Conservation (phyloP, 2,888 invertebrate genomes). For the Ornithoptera priamus region DNA sequence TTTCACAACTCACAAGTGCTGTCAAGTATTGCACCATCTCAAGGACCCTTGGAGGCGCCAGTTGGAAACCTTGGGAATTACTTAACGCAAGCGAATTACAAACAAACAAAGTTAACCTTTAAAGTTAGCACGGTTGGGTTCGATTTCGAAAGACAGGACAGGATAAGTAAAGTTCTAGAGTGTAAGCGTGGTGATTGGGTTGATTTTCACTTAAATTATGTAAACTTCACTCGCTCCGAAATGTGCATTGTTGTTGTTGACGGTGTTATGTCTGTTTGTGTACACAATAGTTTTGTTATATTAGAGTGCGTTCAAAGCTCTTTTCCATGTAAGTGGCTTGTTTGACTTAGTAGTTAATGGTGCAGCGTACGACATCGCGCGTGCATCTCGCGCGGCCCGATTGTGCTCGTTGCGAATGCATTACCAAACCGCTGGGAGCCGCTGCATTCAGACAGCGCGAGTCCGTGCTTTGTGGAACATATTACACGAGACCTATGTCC, state of each 20-base stretch:
- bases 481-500: too few relatives aligned
- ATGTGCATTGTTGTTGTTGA: slow-evolving; percentile 15
- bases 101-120: slow-evolving; percentile 4
- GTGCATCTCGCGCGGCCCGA: neutral
- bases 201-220: slow-evolving; percentile 1
- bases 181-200: neutral
- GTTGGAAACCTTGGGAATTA: slow-evolving; percentile 26
- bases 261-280: slow-evolving; percentile 13
- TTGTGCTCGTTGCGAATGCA: slow-evolving; percentile 6
- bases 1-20: slow-evolving; percentile 38
- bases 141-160: neutral
- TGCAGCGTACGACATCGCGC: neutral
- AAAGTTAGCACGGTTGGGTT: neutral
- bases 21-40: slow-evolving; percentile 51
- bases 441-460: too few relatives aligned
- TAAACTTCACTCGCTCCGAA: slow-evolving; percentile 10
- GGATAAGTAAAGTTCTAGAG: neutral
- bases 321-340: slow-evolving; percentile 8
- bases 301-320: slow-evolving; percentile 8
- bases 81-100: neutral
- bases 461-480: too few relatives aligned
- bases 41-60: slow-evolving; percentile 70
- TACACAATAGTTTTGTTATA: slow-evolving; percentile 12
- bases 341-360: neutral
- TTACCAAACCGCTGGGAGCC: neutral